A percentile compares a stretch with the other conserved stretches of the same genome.
Conservation (phyloP, 2,888 invertebrate species). For the Strigamia transsilvanica region DNA sequence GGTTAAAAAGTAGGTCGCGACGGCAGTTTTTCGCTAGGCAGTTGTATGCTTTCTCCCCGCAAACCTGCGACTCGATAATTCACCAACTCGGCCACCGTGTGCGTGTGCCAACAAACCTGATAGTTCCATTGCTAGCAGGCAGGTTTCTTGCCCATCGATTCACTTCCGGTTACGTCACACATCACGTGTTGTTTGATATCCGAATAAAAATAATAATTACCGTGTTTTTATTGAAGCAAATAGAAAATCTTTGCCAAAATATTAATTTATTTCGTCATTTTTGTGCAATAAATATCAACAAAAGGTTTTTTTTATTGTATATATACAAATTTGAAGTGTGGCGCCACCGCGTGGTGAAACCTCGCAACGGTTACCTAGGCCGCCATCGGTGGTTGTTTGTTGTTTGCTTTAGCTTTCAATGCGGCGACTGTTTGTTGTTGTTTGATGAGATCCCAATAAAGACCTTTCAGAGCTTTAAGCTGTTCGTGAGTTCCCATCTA, state of each 20-base stretch:
- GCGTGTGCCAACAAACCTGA: not conserved
- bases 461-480: conserved; percentile 78
- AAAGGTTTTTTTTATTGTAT: too few relatives aligned
- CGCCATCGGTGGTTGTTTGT: not conserved
- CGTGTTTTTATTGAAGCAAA: not conserved
- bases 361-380: too few relatives aligned
- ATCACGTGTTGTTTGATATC: not conserved
- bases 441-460: conserved; percentile 79
- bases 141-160: not conserved
- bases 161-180: not conserved
- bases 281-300: too few relatives aligned
- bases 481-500: conserved; percentile 86
- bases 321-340: too few relatives aligned
- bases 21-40: not conserved
- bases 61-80: not conserved
- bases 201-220: not conserved
- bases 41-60: not conserved
- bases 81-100: not conserved
- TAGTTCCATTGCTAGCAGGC: not conserved
- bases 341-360: not conserved
- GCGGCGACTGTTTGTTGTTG: conserved; percentile 60
- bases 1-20: too few relatives aligned
- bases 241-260: too few relatives aligned
- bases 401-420: not conserved
- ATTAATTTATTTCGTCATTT: too few relatives aligned